These are phyloP conservation scores for Tamias sibiricus DNA, from an alignment of 2,113 vertebrate species.

Conservation along the genomic window DNA sequence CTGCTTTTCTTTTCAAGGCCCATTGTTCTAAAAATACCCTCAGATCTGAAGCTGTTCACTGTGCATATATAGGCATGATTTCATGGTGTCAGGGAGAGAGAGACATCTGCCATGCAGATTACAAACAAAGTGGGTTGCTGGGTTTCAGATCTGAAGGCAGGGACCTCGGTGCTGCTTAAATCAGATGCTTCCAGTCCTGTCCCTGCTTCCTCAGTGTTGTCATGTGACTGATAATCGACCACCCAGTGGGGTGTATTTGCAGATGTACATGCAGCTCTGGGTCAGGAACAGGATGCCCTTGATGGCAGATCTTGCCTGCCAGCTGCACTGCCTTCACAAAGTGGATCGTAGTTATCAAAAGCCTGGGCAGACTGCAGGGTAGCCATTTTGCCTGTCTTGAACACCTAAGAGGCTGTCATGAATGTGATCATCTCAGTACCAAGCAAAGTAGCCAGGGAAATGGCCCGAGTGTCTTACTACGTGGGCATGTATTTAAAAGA, in stretches of 20 bases:
- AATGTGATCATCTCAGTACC: slow-evolving; percentile 53
- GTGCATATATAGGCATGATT: slow-evolving; percentile 62
- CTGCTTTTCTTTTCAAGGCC: slow-evolving; percentile 69
- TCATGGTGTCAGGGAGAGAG: slow-evolving; percentile 76
- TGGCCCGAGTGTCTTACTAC: background rate
- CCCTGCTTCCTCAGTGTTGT: background rate
- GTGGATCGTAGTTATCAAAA: background rate
- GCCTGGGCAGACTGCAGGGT: background rate
- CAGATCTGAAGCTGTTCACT: slow-evolving; percentile 69
- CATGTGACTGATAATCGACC: slow-evolving; percentile 66
- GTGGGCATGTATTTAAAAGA: background rate
- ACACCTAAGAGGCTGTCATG: slow-evolving; percentile 43
- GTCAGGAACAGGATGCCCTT: rapidly evolving
- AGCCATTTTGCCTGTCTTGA: slow-evolving; percentile 56
- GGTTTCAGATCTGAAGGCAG: slow-evolving; percentile 57
- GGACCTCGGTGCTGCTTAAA: slow-evolving; percentile 41
- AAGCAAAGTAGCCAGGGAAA: background rate
- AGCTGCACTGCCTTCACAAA: background rate
- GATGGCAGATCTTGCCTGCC: background rate
- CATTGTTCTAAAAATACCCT: slow-evolving; percentile 80
- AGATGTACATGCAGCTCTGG: rapidly evolving
- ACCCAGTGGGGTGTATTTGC: background rate
- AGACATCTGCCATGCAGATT: slow-evolving; percentile 75
- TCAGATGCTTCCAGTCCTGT: slow-evolving; percentile 45
- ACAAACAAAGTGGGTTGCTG: slow-evolving; percentile 74